Base-by-base conservation (phyloP, 2,888 invertebrate species). In the Rotaria socialis region DNA sequence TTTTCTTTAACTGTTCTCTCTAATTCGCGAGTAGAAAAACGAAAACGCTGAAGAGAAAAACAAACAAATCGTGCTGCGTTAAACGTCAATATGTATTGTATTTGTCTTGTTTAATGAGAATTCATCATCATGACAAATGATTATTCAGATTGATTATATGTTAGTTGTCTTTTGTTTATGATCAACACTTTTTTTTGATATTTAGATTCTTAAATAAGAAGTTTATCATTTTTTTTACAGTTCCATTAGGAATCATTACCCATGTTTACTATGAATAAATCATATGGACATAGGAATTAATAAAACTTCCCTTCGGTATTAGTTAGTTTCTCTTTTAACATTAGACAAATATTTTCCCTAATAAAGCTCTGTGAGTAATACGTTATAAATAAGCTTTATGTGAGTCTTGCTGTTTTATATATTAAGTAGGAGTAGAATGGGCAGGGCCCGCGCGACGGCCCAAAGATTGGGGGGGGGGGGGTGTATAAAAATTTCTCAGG, bases 31-130 rank as follows among this genome's bases (percentile, higher is more conserved):
- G 35, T 41, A 35, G 27, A 67, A 67, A 67, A 67, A 67, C 7
- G 67, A 67, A 67, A 67, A 67, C 35, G 35, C 19, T 27, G 19
- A 67, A 35, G 67, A 4, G 14, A 67, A 52, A 52, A 3, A 67
- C 24, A 67, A 67, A 6, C 14, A 67, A 67, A 16, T 67, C 41
- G 35, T 67, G 67, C 35, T 67, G 35, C 67, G 67, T 67, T 67
- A 35, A 67, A 67, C 67, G 67, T 67, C 35, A 67, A 67, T 67
- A 35, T 67, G 41, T 67, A 67, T 67, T 67, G 35, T 67, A 67
- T 67, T 67, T 67, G 35, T 67, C 67, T 67, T 67, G 35, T 67
- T 67, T 67, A 35, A 67, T 35, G 35, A 67, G 19, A 35, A 35
- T 67, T 67, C 6, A 67, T 35, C 35, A 14, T 6, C 19, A 35